Conservation (phyloP, 2,888 invertebrate species). For the Himalopsyche japonica region DNA sequence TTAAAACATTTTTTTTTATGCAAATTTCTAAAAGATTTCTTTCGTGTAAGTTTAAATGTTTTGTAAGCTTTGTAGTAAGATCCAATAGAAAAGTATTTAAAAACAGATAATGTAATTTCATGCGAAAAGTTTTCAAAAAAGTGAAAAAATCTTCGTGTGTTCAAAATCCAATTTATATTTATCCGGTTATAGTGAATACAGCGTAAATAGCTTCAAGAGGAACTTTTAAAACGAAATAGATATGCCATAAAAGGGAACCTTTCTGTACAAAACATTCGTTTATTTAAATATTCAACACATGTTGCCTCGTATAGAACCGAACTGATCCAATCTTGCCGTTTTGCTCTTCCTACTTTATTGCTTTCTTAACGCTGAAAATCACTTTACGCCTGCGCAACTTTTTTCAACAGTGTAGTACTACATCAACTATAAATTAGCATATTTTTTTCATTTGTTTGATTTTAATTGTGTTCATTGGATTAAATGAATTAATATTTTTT, state of each 20-base stretch:
- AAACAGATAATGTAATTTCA: background rate
- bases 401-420: background rate
- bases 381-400: background rate
- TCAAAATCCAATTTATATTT: background rate
- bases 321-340: conserved; percentile 5
- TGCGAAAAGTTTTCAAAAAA: background rate
- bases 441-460: too few relatives aligned
- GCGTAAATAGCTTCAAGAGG: background rate
- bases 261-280: background rate
- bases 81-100: background rate
- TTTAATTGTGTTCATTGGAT: too few relatives aligned
- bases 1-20: too few relatives aligned
- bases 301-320: background rate
- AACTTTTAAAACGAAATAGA: background rate
- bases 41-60: too few relatives aligned
- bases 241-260: background rate
- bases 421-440: background rate
- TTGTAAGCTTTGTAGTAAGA: too few relatives aligned
- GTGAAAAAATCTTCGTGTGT: background rate
- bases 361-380: background rate
- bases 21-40: too few relatives aligned
- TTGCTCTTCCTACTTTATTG: background rate
- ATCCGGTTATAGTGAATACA: background rate
- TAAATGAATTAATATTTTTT: too few relatives aligned
- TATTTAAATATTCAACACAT: conserved; percentile 9